These are phyloP conservation scores for Listronotus oregonensis DNA, from an alignment of 1,140 invertebrate species.

Conservation along the genomic window DNA sequence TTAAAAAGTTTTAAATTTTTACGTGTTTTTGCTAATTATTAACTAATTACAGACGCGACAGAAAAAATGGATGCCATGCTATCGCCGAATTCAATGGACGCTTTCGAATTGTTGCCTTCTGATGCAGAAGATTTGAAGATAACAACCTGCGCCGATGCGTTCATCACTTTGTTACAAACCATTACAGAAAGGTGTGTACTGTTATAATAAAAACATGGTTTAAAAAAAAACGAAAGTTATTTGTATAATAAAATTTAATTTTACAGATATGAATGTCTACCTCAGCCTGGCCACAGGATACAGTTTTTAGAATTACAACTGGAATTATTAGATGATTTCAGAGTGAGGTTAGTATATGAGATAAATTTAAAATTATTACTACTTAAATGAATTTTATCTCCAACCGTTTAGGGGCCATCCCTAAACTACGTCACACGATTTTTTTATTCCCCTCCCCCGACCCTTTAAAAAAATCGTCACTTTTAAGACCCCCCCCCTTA, in stretches of 20 bases:
- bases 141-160: constrained; percentile 77
- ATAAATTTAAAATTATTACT: not conserved
- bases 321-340: constrained; percentile 82
- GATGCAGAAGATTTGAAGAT: constrained; percentile 73
- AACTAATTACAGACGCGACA: constrained; percentile 75
- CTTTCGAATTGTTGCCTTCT: constrained; percentile 63
- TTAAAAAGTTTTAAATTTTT: no score
- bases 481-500: no score
- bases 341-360: constrained; percentile 37
- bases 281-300: constrained; percentile 85
- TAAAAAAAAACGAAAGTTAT: not conserved
- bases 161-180: constrained; percentile 78
- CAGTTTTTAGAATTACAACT: constrained; percentile 88
- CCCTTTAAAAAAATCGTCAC: no score
- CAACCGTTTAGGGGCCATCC: no score
- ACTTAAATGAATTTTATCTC: not conserved
- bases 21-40: no score
- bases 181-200: constrained; percentile 75
- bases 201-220: not conserved
- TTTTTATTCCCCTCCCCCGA: no score
- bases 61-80: constrained; percentile 89
- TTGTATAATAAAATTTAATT: not conserved
- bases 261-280: constrained; percentile 70
- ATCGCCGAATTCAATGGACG: constrained; percentile 68
- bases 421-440: no score